Base-by-base conservation (phyloP, 2,797 vertebrate genomes). In the Pipistrellus pygmaeus region DNA sequence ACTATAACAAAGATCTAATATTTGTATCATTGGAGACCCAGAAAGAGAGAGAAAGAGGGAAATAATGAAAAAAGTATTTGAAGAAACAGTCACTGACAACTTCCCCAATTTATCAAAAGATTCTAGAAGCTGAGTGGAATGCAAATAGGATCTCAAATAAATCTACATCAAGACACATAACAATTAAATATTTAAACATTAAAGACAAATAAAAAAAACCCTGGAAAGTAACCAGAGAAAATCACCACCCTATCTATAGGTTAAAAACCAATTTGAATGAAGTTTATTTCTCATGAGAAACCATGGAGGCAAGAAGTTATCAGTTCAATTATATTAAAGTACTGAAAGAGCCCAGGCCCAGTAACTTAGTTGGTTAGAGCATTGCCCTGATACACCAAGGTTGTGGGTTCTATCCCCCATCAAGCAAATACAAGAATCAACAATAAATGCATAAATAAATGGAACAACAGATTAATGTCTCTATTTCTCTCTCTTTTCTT, bases 161-260 rank as follows among this genome's bases (percentile, higher is more conserved):
- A 62, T 75, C n/a, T 48, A 85, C 10, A 53, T 44, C 23, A 62
- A 81, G 75, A 85, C n/a, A 53, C 27, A 44, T 53, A 44, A 69
- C 15, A 84, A 93, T 85, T 53, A 78, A 73, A 80, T 68, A 57
- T 66, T 27, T 73, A 32, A 78, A 85, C 88, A 72, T 27, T 72
- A 72, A 84, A 88, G n/a, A 88, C 18, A 83, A 71, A 35, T 68
- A 66, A 88, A 86, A 87, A 88, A 77, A 60, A n/a, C n/a, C 32
- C 21, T 51, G 51, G 75, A 69, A 80, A 85, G 51, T 18, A 68
- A 35, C 7, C n/a, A 53, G 32, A 84, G 20, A 93, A 85, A 68
- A 94, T 73, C 18, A 64, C 20, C 13, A 68, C 20, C 5, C 72
- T 72, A 86, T 3, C 15, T 73, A 80, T 5, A 77, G 12, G 15